Base-by-base conservation (phyloP, 2,797 vertebrate species). In the Pithecia hirsuta region DNA sequence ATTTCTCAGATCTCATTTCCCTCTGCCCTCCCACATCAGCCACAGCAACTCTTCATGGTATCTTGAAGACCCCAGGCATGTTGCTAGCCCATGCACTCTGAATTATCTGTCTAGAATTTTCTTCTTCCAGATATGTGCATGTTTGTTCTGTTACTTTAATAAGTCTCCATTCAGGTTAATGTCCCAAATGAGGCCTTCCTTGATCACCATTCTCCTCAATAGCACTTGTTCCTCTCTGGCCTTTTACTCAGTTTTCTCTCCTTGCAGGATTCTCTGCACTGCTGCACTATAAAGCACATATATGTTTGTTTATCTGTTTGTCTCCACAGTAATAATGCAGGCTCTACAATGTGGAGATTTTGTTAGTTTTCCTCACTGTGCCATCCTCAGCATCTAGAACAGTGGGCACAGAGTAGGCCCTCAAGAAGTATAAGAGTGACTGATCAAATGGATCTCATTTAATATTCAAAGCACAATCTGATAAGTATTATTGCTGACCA, bases 401-500 rank as follows among this genome's bases (percentile, higher is more conserved):
- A 33, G 72, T 28, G 22, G 85, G 78, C 19, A 20, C 50, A 83
- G 46, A 79, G 26, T n/a, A 82, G 84, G 26, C 26, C 36, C 24
- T 82, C 57, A 70, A 26, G 50, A 90, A 48, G 12, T 33, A 33
- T 39, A 57, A 8, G 4, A 48, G 12, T 24, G 52, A 91, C 20
- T 75, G 84, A 55, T 9, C 48, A 88, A 78, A 48, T 17, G 5
- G 6, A 81, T 67, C 83, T 94, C 70, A 81, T 61, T 96, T 94
- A 76, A 85, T 75, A 96, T 86, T 86, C 82, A 83, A n/a, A 94
- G 52, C n/a, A 46, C 57, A 89, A 39, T 64, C 39, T 80, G 70
- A 93, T 75, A 97, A 50, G 22, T 88, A 75, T 95, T 92, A 70
- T 39, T 95, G 67, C 95, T 92, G 91, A 72, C 59, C 59, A 74